Conservation (phyloP, 2,113 vertebrate species). For the Smithornis capensis region DNA sequence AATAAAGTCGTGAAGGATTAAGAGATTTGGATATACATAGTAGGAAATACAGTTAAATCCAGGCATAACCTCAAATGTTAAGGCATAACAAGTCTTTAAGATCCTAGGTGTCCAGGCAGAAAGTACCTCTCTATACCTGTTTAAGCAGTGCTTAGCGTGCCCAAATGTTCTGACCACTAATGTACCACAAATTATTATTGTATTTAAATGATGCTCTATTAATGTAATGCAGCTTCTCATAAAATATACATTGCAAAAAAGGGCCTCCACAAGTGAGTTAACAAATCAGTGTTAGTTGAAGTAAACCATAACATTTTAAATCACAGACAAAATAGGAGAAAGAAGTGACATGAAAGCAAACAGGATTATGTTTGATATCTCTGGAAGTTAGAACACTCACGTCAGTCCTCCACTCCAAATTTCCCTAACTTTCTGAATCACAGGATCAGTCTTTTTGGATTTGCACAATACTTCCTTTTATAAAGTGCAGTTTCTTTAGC, state of each 20-base stretch:
- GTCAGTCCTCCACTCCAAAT: neutral
- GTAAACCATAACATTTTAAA: neutral
- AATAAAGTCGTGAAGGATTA: neutral
- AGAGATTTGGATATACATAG: neutral
- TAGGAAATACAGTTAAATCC: neutral
- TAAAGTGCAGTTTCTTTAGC: conserved; percentile 16
- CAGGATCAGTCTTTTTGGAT: neutral
- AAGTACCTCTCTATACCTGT: neutral
- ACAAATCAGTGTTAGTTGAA: neutral
- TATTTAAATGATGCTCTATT: neutral
- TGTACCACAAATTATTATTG: neutral
- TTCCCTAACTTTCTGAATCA: neutral
- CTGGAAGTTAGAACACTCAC: neutral
- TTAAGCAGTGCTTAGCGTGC: neutral
- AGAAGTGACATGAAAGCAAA: neutral
- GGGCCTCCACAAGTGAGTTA: neutral
- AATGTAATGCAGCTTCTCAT: neutral
- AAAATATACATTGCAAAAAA: neutral
- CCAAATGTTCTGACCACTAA: neutral
- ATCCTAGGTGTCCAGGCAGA: neutral
- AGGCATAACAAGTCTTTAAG: neutral
- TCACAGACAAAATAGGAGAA: neutral
- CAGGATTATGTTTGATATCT: neutral
- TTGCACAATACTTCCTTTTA: conserved; percentile 5
- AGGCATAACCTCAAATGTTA: neutral